A percentile compares a stretch with the other conserved stretches of the same genome.
Evolutionary conservation across 30 jellyfish, hydroid and myxozoan genomes (phyloP).

Genomic region (Cassiopea andromeda): DNA sequence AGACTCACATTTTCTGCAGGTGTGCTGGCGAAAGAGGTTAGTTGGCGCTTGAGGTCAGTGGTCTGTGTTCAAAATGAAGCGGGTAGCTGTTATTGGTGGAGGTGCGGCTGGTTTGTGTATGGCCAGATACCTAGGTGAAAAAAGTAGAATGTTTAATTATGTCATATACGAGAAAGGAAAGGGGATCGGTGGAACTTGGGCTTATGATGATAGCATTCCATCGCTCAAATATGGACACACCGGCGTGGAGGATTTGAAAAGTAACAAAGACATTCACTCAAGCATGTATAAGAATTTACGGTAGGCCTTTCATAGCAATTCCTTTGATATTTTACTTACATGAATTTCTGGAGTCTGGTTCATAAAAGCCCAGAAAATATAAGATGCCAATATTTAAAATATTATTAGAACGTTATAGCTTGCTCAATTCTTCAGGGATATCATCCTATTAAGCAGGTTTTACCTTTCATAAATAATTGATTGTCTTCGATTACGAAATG

Average conservation of each 20-base stretch:
- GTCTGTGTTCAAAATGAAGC: conserved; percentile 6
- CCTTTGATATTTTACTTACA: no score
- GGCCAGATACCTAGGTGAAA: conserved; percentile 62
- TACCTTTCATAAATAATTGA: no score
- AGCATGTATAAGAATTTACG: conserved; percentile 70
- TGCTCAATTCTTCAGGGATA: no score
- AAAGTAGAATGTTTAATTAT: conserved; percentile 5
- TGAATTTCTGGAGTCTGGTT: no score
- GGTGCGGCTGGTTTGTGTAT: conserved; percentile 92
- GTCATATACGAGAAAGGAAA: conserved; percentile 64
- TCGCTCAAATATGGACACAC: conserved; percentile 5
- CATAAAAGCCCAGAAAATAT: no score
- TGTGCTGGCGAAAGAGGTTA: no score
- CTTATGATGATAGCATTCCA: conserved; percentile 39
- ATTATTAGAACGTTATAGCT: no score
- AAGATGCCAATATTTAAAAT: no score
- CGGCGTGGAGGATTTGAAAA: conserved; percentile 34
- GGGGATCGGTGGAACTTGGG: conserved; percentile 85
- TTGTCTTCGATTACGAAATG: no score
- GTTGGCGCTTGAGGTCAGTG: no score
- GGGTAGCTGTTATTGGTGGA: conserved; percentile 89
- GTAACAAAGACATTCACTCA: conserved; percentile 44
- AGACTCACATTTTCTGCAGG: no score
- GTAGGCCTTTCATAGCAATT: conserved; percentile 1
- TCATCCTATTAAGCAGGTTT: no score